These are phyloP conservation scores for Meganola albula DNA, from an alignment of 2,888 invertebrate genomes.

Conservation along the genomic window DNA sequence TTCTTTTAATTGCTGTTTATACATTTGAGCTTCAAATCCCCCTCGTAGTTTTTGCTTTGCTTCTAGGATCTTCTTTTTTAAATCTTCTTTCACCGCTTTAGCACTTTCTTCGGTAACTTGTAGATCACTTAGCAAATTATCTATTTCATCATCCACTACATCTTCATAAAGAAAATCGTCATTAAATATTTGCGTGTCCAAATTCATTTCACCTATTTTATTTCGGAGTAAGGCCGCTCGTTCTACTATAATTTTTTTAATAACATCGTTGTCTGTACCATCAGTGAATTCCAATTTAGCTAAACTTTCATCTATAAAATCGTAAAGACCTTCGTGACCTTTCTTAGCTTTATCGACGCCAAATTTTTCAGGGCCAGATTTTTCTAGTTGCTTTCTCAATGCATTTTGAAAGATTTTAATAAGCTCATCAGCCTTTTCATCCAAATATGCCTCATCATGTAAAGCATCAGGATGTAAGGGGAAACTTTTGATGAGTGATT, in stretches of 20 bases:
- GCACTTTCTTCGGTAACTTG: conserved; percentile 22
- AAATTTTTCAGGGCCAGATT: neutral
- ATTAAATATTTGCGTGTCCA: conserved; percentile 41
- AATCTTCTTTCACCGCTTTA: conserved; percentile 25
- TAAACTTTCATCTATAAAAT: conserved; percentile 35
- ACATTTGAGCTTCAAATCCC: conserved; percentile 33
- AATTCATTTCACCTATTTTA: conserved; percentile 42
- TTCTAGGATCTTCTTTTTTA: conserved; percentile 33
- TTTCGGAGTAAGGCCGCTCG: conserved; percentile 32
- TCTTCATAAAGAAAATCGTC: conserved; percentile 41
- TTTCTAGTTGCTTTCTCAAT: neutral
- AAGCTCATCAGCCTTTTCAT: neutral
- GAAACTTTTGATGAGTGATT: neutral
- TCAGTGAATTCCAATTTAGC: conserved; percentile 29
- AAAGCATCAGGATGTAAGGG: neutral
- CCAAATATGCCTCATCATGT: neutral
- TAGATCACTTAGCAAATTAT: conserved; percentile 29
- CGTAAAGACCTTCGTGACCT: conserved; percentile 21
- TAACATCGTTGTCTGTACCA: conserved; percentile 24
- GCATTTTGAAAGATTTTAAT: neutral
- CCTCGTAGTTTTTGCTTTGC: conserved; percentile 31
- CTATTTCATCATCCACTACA: conserved; percentile 39
- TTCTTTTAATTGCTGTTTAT: conserved; percentile 43
- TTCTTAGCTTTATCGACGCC: neutral
- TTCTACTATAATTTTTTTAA: conserved; percentile 32